Base-by-base conservation (phyloP, 2,888 invertebrate genomes). In the Nemurella pictetii region DNA sequence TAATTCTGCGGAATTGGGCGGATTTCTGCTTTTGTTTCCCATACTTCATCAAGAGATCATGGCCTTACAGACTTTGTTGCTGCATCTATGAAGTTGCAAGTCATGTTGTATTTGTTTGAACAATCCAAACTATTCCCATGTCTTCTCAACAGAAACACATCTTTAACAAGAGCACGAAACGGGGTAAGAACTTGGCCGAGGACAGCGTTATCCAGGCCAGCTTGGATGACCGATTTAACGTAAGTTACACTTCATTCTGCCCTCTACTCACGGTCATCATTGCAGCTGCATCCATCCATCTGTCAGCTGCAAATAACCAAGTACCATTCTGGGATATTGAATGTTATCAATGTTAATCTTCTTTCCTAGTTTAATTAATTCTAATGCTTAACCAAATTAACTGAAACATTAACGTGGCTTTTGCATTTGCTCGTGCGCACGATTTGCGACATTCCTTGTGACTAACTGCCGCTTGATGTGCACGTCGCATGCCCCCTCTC, bases 71-170 rank as follows among this genome's bases (percentile, higher is more conserved):
- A n/a, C n/a, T n/a, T n/a, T n/a, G n/a, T n/a, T n/a, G n/a, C n/a
- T n/a, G n/a, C n/a, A n/a, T n/a, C n/a, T n/a, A n/a, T n/a, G n/a
- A n/a, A n/a, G n/a, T n/a, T n/a, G n/a, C n/a, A n/a, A 84, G n/a
- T 78, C 0, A 84, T 55, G 20, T 36, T 35, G 15, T 29, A 36
- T 36, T 86, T 86, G 30, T 85, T 28, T 88, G 87, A n/a, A n/a
- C n/a, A n/a, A n/a, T n/a, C n/a, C n/a, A n/a, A n/a, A n/a, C n/a
- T n/a, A n/a, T n/a, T n/a, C n/a, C n/a, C n/a, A n/a, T n/a, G n/a
- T n/a, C n/a, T n/a, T n/a, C n/a, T n/a, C n/a, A n/a, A 85, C 87
- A 89, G 90, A 94, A 95, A 88, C 96, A 96, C 88, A 96, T 96
- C 85, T 96, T 97, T 88, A 94, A 95, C 88, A 96, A 95, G 89